Evolutionary conservation across 2,113 vertebrate species (phyloP).

Genomic region (Scatophagus argus): DNA sequence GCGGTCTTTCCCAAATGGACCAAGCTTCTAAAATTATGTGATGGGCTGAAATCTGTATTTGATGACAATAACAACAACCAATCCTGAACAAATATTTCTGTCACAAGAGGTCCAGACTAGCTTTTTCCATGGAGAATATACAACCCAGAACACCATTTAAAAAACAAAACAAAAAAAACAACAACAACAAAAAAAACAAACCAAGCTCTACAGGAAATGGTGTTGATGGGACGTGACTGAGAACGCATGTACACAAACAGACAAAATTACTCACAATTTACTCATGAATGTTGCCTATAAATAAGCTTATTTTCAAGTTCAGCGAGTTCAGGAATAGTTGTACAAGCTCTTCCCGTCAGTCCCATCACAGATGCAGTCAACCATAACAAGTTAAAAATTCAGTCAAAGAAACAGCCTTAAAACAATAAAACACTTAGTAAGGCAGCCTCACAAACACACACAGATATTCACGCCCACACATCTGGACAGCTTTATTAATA

Average conservation of each 20-base stretch:
- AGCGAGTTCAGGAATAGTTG: not conserved
- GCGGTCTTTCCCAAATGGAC: too few species aligned
- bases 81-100: not conserved
- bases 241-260: not conserved
- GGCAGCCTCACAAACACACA: not conserved
- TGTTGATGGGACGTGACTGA: not conserved
- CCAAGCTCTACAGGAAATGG: not conserved
- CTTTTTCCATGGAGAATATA: not conserved
- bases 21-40: too few species aligned
- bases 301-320: not conserved
- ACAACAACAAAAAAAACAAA: too few species aligned
- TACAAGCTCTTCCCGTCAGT: not conserved
- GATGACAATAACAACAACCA: not conserved
- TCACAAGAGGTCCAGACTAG: not conserved
- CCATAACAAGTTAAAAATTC: not conserved
- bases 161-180: too few species aligned
- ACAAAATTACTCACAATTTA: not conserved
- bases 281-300: not conserved
- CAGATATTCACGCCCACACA: conserved; percentile 20
- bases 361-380: not conserved
- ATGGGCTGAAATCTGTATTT: not conserved
- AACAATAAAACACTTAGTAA: not conserved
- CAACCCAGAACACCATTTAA: too few species aligned
- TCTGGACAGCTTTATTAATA: conserved; percentile 28
- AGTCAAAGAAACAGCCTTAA: not conserved